Evolutionary conservation across 23 tunicate genomes (phyloP), one percentile per base, ranked within the genome.

Genomic region (Trididemnum nubilum): DNA sequence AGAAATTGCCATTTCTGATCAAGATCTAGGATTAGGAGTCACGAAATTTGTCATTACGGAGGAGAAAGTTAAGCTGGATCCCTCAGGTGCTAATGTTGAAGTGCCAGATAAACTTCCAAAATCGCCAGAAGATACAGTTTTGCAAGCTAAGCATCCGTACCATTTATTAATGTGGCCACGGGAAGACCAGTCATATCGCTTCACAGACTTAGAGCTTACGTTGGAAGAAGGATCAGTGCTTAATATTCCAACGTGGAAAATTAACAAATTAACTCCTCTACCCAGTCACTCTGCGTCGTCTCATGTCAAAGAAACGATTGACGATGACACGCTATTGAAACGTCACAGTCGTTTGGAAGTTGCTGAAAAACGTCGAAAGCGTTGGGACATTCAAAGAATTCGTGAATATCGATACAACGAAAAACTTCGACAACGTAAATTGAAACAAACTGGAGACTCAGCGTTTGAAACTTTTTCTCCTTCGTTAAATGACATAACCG

Each of bases 401-500:
- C 88, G 96, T 9, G 96, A 90, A 65, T 90, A 54, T 75, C 96
- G 96, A 32, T 90, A 90, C 44, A 90, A 84, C 51, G 96, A 90
- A 65, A 90, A 85, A 74, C 76, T 90, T 21, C 77, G 92, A 30
- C 89, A 90, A 51, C 85, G 80, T 51, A 36, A 79, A 28, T 35
- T 73, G 32, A 90, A 90, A 67, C 89, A 89, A 39, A 83, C 58
- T 9, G 44, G 36, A 1, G 81, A 85, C 0, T 67, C 71, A 52
- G 82, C 29, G n/a, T 34, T 59, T 60, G 88, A 85, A 31, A 64
- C 82, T 59, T 85, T 85, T 66, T n/a, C 73, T 0, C 88, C 88
- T 21, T 60, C 77, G 3, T 7, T 85, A 61, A 33, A 28, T 36
- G 87, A 83, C 60, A 73, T 86, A 49, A 85, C 52, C 21, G 75